phyloP scores from a whole-genome alignment of 1,140 invertebrate species.

The Scaptodrosophila lebanonensis region DNA sequence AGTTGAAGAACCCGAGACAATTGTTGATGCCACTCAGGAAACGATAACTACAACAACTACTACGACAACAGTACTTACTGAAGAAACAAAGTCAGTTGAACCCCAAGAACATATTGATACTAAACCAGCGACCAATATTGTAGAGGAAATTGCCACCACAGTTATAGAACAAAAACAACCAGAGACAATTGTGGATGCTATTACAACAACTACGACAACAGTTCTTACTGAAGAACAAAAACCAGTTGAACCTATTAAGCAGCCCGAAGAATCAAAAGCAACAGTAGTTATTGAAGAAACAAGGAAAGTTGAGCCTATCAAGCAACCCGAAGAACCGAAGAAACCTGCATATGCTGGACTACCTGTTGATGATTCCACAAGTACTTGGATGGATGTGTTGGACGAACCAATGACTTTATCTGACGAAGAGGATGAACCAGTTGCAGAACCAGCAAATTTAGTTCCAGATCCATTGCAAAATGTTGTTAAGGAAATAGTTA shows the following conservation, averaged over 20 bases:
- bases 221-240: too few species aligned
- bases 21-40: not conserved
- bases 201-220: conserved; percentile 4
- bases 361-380: conserved; percentile 60
- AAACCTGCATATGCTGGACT: conserved; percentile 73
- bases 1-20: conserved; percentile 22
- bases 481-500: not conserved
- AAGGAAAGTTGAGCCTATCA: conserved; percentile 6
- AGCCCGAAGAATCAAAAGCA: not conserved
- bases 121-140: not conserved
- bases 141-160: too few species aligned
- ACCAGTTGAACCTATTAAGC: too few species aligned
- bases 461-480: not conserved
- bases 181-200: not conserved
- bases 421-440: conserved; percentile 65
- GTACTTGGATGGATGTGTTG: conserved; percentile 74
- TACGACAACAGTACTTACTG: not conserved
- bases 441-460: not conserved
- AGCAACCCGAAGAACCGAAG: conserved; percentile 11
- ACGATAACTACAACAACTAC: conserved; percentile 9
- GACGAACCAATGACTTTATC: conserved; percentile 78
- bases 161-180: not conserved
- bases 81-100: not conserved
- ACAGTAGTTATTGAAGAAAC: not conserved
- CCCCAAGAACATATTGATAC: not conserved